Percentiles rank a stretch among this genome's conserved stretches.
Evolutionary conservation across 2,113 vertebrate species (phyloP).

Genomic region (Chloebia gouldiae): DNA sequence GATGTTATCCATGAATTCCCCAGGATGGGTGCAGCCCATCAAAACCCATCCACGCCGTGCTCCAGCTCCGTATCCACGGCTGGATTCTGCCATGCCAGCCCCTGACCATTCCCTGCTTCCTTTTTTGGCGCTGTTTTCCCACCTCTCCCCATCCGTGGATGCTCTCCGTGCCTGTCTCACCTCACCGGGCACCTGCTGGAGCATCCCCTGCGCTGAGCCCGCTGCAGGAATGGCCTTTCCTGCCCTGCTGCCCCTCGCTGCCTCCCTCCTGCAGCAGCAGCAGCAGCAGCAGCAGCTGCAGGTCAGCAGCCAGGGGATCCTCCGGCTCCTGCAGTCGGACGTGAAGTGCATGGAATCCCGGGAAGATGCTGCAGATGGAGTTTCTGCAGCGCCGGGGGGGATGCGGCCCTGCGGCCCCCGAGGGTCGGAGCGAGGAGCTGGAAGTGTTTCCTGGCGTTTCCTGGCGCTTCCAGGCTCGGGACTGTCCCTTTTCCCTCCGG

Average conservation of each 20-base stretch:
- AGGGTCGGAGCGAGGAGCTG: background rate
- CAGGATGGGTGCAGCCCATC: background rate
- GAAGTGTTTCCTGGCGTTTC: background rate
- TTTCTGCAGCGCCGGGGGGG: background rate
- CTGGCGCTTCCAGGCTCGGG: background rate
- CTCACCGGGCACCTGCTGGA: background rate
- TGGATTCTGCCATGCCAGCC: background rate
- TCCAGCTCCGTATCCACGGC: rapidly evolving
- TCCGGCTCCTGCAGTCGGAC: slow-evolving; percentile 55
- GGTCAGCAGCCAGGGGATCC: slow-evolving; percentile 41
- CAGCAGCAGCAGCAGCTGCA: background rate
- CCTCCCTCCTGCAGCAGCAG: background rate
- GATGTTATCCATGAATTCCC: rapidly evolving
- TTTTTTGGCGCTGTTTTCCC: background rate
- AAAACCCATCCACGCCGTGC: rapidly evolving
- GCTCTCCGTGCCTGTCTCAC: background rate
- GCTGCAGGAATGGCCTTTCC: background rate
- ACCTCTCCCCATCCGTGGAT: background rate
- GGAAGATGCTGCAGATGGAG: background rate
- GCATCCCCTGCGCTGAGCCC: rapidly evolving
- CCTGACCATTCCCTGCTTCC: background rate
- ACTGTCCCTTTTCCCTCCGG: slow-evolving; percentile 33
- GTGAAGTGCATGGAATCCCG: slow-evolving; percentile 57
- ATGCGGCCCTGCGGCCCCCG: background rate
- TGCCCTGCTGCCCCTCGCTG: background rate